Conservation (phyloP, 2,113 vertebrate species). For the Genyomyrus donnyi region DNA sequence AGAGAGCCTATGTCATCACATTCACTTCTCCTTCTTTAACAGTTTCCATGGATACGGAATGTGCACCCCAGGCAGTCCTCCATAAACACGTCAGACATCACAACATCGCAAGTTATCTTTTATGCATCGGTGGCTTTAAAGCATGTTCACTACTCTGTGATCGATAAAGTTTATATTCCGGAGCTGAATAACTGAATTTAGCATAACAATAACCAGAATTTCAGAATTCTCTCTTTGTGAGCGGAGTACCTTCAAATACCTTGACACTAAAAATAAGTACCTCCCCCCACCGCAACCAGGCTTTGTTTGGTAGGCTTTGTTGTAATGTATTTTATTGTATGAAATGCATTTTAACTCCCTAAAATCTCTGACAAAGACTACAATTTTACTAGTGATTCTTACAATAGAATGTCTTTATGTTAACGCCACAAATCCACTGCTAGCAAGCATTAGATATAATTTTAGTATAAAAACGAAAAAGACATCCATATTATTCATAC, state of each 20-base stretch:
- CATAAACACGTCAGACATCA: conserved; percentile 5
- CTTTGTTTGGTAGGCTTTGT: background rate
- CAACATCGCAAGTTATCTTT: conserved; percentile 4
- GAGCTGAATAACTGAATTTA: background rate
- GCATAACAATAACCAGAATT: background rate
- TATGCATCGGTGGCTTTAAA: background rate
- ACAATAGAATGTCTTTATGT: background rate
- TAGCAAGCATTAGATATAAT: background rate
- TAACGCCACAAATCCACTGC: background rate
- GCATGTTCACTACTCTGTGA: background rate
- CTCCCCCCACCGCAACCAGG: background rate
- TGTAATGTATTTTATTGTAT: background rate
- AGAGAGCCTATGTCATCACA: conserved; percentile 2
- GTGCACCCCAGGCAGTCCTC: background rate
- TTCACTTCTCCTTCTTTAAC: conserved; percentile 11
- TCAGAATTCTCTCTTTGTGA: background rate
- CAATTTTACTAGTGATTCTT: background rate
- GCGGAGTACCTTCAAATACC: background rate
- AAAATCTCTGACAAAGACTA: background rate
- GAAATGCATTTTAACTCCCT: background rate
- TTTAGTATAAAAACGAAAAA: background rate
- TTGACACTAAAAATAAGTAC: background rate
- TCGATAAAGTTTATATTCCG: conserved; percentile 5
- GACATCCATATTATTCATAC: background rate
- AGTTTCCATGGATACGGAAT: conserved; percentile 9